Evolutionary conservation across 2,797 vertebrate species (phyloP).

Genomic region (Falco novaeseelandiae): DNA sequence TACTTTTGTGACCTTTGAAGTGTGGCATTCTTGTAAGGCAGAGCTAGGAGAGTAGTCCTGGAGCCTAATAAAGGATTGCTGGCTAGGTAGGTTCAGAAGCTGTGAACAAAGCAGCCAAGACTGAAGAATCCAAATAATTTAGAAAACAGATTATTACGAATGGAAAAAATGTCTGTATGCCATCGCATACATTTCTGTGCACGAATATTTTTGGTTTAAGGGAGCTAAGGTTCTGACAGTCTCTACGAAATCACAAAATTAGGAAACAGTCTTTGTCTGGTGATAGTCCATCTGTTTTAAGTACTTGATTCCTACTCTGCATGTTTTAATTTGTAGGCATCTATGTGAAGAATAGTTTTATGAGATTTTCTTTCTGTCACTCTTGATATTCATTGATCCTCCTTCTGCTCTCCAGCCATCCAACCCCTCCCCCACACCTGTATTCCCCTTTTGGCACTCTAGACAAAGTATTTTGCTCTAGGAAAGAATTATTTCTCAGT

Average conservation of each 20-base stretch:
- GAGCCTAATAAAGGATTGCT: not conserved
- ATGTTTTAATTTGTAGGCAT: not conserved
- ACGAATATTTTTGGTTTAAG: not conserved
- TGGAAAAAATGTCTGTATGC: not conserved
- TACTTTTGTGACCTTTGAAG: not conserved
- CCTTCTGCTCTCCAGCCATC: not conserved
- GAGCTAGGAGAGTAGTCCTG: not conserved
- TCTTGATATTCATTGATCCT: not conserved
- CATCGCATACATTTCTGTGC: not conserved
- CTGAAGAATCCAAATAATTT: not conserved
- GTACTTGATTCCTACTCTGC: not conserved
- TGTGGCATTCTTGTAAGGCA: not conserved
- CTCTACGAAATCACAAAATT: not conserved
- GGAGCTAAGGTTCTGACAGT: not conserved
- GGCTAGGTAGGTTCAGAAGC: not conserved
- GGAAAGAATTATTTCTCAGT: not conserved
- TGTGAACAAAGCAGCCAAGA: not conserved
- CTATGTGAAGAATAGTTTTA: not conserved
- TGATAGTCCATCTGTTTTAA: not conserved
- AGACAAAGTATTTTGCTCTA: not conserved
- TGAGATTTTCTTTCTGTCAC: not conserved
- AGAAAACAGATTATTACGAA: not conserved
- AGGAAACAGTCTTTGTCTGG: not conserved
- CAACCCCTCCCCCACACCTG: accelerated
- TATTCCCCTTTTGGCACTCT: not conserved